Conservation (phyloP, 1,140 invertebrate species). For the Pantala flavescens region DNA sequence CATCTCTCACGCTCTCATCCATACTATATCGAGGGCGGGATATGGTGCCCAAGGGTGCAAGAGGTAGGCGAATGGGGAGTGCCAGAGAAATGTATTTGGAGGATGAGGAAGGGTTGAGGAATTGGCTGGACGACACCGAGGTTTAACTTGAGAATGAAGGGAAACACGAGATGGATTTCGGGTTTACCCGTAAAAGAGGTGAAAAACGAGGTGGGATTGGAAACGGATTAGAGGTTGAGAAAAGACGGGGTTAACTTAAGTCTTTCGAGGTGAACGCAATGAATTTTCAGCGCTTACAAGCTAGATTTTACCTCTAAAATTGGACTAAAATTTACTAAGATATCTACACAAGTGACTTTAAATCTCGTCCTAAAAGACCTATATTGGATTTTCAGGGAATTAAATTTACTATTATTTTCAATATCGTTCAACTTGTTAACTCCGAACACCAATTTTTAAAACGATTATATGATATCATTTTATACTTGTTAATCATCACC, state of each 20-base stretch:
- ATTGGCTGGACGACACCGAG: not conserved
- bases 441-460: too few species aligned
- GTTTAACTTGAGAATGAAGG: not conserved
- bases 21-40: not conserved
- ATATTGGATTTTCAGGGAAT: too few species aligned
- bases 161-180: not conserved
- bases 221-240: not conserved
- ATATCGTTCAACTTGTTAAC: too few species aligned
- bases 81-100: not conserved
- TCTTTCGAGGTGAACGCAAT: not conserved
- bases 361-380: too few species aligned
- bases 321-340: too few species aligned
- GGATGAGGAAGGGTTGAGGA: not conserved
- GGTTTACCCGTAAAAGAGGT: too few species aligned
- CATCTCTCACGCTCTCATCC: slow-evolving; percentile 1
- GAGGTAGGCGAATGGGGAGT: not conserved
- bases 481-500: too few species aligned
- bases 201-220: not conserved
- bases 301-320: too few species aligned
- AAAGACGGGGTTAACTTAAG: not conserved
- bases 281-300: not conserved
- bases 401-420: too few species aligned
- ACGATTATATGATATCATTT: too few species aligned
- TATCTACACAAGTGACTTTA: too few species aligned
- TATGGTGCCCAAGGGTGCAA: not conserved